phyloP scores from a whole-genome alignment of 2,888 invertebrate genomes.

The Linnaemya vulpina region DNA sequence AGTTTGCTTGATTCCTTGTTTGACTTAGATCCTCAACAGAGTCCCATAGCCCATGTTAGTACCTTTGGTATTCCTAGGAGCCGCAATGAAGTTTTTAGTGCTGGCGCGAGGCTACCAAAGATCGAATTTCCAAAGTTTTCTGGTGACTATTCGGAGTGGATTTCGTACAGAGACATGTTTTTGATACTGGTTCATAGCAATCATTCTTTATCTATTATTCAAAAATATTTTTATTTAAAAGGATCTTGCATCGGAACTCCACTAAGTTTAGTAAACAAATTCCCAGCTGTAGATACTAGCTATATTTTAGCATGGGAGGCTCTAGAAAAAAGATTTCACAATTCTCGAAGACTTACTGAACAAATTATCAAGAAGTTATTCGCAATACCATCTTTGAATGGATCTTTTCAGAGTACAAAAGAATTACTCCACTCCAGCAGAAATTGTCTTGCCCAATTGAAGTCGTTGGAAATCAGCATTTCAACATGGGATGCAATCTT shows the following conservation, averaged over 20 bases:
- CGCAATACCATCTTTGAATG: slow-evolving; percentile 35
- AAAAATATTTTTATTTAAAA: slow-evolving; percentile 64
- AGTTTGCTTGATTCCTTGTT: slow-evolving; percentile 46
- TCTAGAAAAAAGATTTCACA: slow-evolving; percentile 51
- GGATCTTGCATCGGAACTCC: slow-evolving; percentile 53
- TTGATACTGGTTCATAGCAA: slow-evolving; percentile 56
- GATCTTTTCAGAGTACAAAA: slow-evolving; percentile 21
- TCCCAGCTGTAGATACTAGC: slow-evolving; percentile 52
- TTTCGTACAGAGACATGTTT: slow-evolving; percentile 60
- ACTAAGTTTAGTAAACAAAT: slow-evolving; percentile 45
- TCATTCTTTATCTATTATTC: slow-evolving; percentile 38
- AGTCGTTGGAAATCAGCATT: slow-evolving; percentile 40
- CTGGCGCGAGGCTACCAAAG: slow-evolving; percentile 51
- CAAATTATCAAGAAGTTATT: slow-evolving; percentile 52
- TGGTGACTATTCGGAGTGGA: slow-evolving; percentile 62
- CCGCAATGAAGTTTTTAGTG: slow-evolving; percentile 43
- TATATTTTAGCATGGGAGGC: slow-evolving; percentile 50
- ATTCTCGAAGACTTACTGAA: slow-evolving; percentile 46
- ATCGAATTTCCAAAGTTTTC: slow-evolving; percentile 58
- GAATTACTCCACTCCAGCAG: slow-evolving; percentile 39
- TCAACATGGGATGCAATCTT: slow-evolving; percentile 48
- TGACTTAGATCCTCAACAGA: slow-evolving; percentile 41
- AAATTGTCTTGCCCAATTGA: slow-evolving; percentile 49
- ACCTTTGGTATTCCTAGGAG: slow-evolving; percentile 37
- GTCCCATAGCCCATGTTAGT: slow-evolving; percentile 49